phyloP scores from a whole-genome alignment of 1,140 invertebrate species.

The Drosophila pandora region DNA sequence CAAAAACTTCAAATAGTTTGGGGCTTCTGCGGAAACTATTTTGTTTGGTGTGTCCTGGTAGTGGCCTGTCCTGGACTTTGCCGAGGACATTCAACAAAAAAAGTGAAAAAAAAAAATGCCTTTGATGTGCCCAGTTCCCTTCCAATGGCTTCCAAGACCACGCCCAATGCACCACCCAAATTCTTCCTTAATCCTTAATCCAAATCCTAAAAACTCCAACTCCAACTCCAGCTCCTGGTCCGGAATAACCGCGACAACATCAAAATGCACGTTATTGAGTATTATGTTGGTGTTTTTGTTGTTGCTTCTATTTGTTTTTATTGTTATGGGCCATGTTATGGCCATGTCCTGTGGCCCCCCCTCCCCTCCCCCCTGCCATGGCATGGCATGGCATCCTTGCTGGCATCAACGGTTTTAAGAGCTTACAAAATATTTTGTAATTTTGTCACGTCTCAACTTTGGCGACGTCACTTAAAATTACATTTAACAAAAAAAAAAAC shows the following conservation, averaged over 20 bases:
- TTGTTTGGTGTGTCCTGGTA: constrained; percentile 15
- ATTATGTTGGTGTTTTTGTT: constrained; percentile 62
- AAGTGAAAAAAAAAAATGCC: constrained; percentile 5
- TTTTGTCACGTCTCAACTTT: constrained; percentile 81
- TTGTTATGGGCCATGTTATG: constrained; percentile 74
- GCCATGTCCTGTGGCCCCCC: constrained; percentile 53
- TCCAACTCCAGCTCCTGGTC: constrained; percentile 5
- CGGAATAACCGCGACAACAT: constrained; percentile 56
- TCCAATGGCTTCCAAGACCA: background rate
- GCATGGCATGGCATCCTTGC: constrained; percentile 33
- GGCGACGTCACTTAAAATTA: constrained; percentile 76
- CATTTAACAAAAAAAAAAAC: constrained; percentile 53
- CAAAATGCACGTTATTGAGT: constrained; percentile 77
- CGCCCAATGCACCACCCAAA: no score
- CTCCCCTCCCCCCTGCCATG: constrained; percentile 18
- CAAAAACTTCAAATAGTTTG: constrained; percentile 37
- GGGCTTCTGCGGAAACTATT: constrained; percentile 38
- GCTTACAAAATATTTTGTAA: constrained; percentile 79
- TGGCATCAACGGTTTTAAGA: constrained; percentile 71
- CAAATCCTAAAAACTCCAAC: background rate
- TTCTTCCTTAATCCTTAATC: background rate
- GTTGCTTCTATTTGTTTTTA: constrained; percentile 73
- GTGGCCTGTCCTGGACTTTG: constrained; percentile 35
- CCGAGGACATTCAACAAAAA: constrained; percentile 3
- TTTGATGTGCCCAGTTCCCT: constrained; percentile 21